Evolutionary conservation across 1,140 invertebrate species (phyloP), one percentile per base, ranked within the genome.

Genomic region (Pseudomyrmex dendroicus): DNA sequence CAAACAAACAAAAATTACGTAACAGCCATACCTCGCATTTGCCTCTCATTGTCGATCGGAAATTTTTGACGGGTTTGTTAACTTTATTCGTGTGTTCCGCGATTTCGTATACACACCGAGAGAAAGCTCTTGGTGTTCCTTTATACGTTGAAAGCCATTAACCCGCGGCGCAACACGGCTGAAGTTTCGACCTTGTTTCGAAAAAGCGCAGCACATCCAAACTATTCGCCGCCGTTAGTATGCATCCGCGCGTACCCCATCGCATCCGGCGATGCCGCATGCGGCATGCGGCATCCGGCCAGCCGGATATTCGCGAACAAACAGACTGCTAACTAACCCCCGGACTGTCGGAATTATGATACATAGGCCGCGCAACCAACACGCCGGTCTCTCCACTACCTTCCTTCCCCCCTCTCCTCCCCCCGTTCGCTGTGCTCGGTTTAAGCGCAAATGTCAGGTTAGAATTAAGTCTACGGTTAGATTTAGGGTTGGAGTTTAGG

Each of bases 241-340:
- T 80, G 64, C 76, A 54, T 66, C 50, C 56, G 61, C 48, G 64
- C 54, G 76, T 25, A 12, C 54, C n/a, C 57, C 54, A 22, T 61
- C 66, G 54, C 76, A 80, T 80, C 76, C 66, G 76, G 61, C 72
- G 52, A 73, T 61, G 62, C 62, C 62, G 62, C 62, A 64, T 46
- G 72, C 72, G 72, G 74, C 17, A 77, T 57, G 63, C 74, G 74
- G 63, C 44, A 80, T 80, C 76, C 76, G 76, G 76, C n/a, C 44
- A 44, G 22, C 66, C 76, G 76, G 76, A 61, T 72, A 70, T 80
- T 80, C 54, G 44, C 44, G 44, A 70, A 70, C 76, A 80, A 80
- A 80, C 76, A 80, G 72, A 80, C 66, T 80, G 76, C 76, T 80
- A 80, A 80, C 74, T 77, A 77, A 77, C 74, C 74, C 72, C 67